These are phyloP conservation scores for Cryptus armator DNA, from an alignment of 2,888 invertebrate species.

Conservation along the genomic window DNA sequence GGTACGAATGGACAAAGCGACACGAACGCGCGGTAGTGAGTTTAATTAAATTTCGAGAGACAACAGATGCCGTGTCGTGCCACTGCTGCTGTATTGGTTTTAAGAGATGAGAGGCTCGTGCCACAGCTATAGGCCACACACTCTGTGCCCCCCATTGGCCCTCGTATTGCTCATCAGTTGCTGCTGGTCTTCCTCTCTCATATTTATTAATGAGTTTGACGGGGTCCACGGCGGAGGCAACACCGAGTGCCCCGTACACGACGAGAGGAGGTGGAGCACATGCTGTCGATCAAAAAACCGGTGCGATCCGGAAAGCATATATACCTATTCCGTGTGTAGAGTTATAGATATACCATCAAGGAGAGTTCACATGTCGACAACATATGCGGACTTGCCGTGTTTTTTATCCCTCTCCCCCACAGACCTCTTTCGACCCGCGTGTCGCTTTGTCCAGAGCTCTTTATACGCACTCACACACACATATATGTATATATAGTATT, in stretches of 20 bases:
- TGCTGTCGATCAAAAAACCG: conserved; percentile 59
- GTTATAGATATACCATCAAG: neutral
- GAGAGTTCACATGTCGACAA: conserved; percentile 62
- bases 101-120: conserved; percentile 26
- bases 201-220: conserved; percentile 62
- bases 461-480: neutral
- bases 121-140: conserved; percentile 17
- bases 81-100: neutral
- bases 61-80: conserved; percentile 54
- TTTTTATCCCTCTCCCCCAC: conserved; percentile 34
- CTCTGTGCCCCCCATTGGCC: conserved; percentile 4
- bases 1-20: neutral
- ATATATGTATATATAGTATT: neutral
- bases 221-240: conserved; percentile 31
- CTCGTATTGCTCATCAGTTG: conserved; percentile 20
- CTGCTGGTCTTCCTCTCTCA: conserved; percentile 56
- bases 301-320: conserved; percentile 30
- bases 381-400: conserved; percentile 67
- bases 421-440: conserved; percentile 29
- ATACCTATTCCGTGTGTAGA: conserved; percentile 6
- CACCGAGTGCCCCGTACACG: conserved; percentile 4
- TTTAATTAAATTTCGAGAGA: conserved; percentile 59
- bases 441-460: conserved; percentile 47
- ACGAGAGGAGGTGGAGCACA: conserved; percentile 42
- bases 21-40: neutral